Base-by-base conservation (phyloP, 2,888 invertebrate genomes). In the Rosalia funebris region DNA sequence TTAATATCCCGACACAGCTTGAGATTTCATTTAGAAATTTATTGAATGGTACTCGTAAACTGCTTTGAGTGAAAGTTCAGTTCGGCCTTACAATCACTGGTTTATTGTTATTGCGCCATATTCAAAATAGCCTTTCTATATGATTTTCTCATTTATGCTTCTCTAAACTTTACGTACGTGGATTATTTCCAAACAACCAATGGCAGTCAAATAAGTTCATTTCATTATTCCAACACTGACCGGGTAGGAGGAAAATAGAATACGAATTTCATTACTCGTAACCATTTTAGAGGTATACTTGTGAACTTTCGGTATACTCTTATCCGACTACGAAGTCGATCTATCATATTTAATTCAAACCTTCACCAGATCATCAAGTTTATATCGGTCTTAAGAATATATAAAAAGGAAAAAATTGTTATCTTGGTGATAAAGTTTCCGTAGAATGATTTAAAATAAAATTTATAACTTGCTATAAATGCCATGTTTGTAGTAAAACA, bases 1-100 rank as follows among this genome's bases (percentile, higher is more conserved):
- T 73, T 73, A 73, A 71, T 73, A 73, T 73, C 71, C 72, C 54
- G 61, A 57, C 56, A 60, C 31, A n/a, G 46, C 31, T 14, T 32
- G 46, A 32, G 31, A 25, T 46, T 32, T 55, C 60, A 63, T 63
- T 53, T 57, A 59, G 57, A 17, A 36, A 47, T 60, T 46, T 60
- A 62, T 63, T 62, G 62, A 66, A 60, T 63, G 66, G 60, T 63
- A 60, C 62, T 62, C 64, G 56, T 56, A 55, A 53, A 61, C 59
- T 52, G 64, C 61, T 61, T 64, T 46, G 53, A 62, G 54, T 59
- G 44, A 61, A 53, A 61, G 63, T 60, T 47, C 47, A 19, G 36
- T 17, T 19, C 15, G 41, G 36, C 48, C 62, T 57, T 52, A 50
- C 37, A 50, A 16, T 48, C 55, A 48, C 25, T 17, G 19, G 12